Conservation (phyloP, 2,113 vertebrate genomes). For the Elephantulus edwardii region DNA sequence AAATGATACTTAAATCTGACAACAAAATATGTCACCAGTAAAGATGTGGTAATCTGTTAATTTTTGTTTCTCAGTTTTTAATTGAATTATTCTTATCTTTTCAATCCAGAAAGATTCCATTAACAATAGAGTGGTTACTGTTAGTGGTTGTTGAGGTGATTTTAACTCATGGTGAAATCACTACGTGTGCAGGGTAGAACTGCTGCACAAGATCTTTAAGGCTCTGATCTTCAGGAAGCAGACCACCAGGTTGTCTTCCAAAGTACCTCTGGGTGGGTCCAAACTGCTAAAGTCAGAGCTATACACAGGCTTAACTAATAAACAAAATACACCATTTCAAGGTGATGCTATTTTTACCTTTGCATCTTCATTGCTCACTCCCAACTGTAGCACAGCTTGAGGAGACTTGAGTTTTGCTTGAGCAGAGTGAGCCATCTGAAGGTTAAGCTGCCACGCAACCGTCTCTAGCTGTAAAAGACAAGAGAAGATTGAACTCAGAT, state of each 20-base stretch:
- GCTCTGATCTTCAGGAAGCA: not conserved
- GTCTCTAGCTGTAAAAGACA: conserved; percentile 91
- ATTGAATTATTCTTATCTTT: conserved; percentile 12
- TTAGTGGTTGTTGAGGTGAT: not conserved
- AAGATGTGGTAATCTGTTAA: not conserved
- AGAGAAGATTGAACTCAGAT: conserved; percentile 66
- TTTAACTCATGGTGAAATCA: not conserved
- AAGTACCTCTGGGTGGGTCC: not conserved
- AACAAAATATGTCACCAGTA: not conserved
- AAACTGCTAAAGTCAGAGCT: not conserved
- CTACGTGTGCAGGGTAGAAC: not conserved
- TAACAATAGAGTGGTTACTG: not conserved
- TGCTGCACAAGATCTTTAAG: not conserved
- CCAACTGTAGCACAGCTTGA: conserved; percentile 92
- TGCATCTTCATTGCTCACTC: conserved; percentile 89
- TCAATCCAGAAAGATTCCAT: not conserved
- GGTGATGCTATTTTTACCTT: conserved; percentile 86
- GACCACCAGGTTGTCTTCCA: not conserved
- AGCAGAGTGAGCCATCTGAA: conserved; percentile 94
- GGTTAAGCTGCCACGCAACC: conserved; percentile 95
- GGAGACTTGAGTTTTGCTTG: conserved; percentile 93
- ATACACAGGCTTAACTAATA: not conserved
- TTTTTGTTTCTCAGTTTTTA: not conserved
- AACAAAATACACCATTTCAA: not conserved
- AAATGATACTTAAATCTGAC: conserved; percentile 5